Base-by-base conservation (phyloP, 2,113 vertebrate genomes). In the Solea solea region DNA sequence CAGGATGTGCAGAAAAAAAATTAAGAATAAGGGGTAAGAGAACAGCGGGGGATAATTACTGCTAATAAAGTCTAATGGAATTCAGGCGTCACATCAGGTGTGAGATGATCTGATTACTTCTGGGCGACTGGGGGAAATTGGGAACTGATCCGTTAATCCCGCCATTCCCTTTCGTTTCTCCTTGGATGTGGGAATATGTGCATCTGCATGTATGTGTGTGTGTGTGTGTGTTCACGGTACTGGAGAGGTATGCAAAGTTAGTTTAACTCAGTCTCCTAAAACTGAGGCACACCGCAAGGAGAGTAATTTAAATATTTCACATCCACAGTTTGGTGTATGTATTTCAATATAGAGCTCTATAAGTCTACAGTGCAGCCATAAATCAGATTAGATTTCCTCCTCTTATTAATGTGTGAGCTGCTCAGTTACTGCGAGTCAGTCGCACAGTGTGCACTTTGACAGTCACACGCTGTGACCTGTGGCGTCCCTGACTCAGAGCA, bases 41-140 rank as follows among this genome's bases (percentile, higher is more conserved):
- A 84, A 78, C 86, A 83, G 90, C 84, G 69, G 68, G 63, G 79
- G 76, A 92, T 94, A 93, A 94, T 94, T 92, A 94, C 83, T 90
- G 88, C 89, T 93, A 94, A 94, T 93, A 92, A 93, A 93, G 87
- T 85, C 87, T 92, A 92, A 93, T 93, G 90, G 91, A 93, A 93
- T 92, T 93, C 91, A 93, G 89, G 80, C 85, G 83, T 84, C 91
- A 89, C 87, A 85, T 93, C 91, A 93, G 91, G 93, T 93, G 86
- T 83, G 77, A 84, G 89, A 92, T 91, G 92, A 93, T 92, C 90
- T 92, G 93, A 94, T 93, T 93, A 94, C 87, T 64, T 87, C 71
- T 69, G 73, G 84, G 89, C 74, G 76, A 81, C 84, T 74, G 76
- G 74, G 79, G 87, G 89, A 92, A 91, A 93, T 91, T 94, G 93